phyloP scores from a whole-genome alignment of 2,113 vertebrate genomes.

The Laticauda laticaudata region DNA sequence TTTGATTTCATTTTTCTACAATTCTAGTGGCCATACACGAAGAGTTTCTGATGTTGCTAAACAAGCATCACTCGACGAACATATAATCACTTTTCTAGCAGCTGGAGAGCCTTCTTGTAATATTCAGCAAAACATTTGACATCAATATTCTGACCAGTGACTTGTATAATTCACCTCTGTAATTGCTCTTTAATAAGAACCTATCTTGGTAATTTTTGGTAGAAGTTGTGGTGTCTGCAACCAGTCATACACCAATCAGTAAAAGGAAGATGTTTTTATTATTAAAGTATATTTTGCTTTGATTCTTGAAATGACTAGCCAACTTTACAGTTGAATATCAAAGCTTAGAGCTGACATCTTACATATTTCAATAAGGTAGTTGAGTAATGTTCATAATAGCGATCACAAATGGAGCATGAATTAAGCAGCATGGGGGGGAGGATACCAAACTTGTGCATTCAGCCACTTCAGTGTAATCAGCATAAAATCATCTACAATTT shows the following conservation, averaged over 20 bases:
- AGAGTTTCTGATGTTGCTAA: not conserved
- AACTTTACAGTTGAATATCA: conserved; percentile 1
- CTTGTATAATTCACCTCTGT: not conserved
- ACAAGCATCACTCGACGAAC: not conserved
- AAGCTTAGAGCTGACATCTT: not conserved
- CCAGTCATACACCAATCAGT: not conserved
- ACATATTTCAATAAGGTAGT: not conserved
- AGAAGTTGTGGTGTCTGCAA: not conserved
- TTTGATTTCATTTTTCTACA: not conserved
- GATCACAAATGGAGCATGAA: conserved; percentile 2
- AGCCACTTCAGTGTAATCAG: conserved; percentile 29
- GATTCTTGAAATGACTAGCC: not conserved
- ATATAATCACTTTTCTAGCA: not conserved
- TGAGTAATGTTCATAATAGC: not conserved
- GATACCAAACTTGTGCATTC: conserved; percentile 23
- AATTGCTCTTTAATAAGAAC: not conserved
- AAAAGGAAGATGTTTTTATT: not conserved
- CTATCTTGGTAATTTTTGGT: not conserved
- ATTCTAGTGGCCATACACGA: not conserved
- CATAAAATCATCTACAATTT: conserved; percentile 30
- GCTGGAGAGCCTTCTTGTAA: not conserved
- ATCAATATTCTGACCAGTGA: not conserved
- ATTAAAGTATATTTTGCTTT: not conserved
- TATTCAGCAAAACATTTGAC: not conserved
- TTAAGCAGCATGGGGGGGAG: conserved; percentile 9